phyloP scores from a whole-genome alignment of 1,140 invertebrate species.

The Drosophila sulfurigaster region DNA sequence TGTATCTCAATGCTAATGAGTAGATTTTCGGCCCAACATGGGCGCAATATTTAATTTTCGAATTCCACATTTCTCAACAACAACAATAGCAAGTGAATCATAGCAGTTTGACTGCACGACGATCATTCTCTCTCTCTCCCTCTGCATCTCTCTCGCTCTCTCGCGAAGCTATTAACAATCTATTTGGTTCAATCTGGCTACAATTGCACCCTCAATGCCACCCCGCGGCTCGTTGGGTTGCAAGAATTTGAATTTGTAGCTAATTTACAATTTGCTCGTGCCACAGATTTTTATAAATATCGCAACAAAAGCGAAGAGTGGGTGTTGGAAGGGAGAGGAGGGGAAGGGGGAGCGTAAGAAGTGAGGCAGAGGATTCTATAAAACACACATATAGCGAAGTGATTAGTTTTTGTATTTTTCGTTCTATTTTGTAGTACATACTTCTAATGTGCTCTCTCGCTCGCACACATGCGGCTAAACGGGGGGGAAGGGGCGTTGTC shows the following conservation, averaged over 20 bases:
- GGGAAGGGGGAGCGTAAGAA: not conserved
- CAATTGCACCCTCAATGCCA: slow-evolving; percentile 34
- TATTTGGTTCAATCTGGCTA: slow-evolving; percentile 9
- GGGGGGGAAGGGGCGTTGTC: not conserved
- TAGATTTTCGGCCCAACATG: not conserved
- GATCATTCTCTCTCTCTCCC: not conserved
- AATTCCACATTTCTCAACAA: slow-evolving; percentile 2
- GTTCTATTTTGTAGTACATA: slow-evolving; percentile 3
- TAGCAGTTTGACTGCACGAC: not conserved
- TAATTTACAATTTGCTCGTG: slow-evolving; percentile 73
- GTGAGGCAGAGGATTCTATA: slow-evolving; percentile 45
- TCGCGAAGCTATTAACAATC: not conserved
- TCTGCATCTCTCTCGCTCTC: not conserved
- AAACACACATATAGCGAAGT: slow-evolving; percentile 57
- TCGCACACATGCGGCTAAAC: not conserved
- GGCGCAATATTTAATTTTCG: not conserved
- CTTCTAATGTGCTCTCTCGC: not conserved
- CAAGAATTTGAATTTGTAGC: slow-evolving; percentile 41
- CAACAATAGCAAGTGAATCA: slow-evolving; percentile 10
- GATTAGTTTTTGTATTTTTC: slow-evolving; percentile 50
- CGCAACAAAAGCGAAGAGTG: slow-evolving; percentile 17
- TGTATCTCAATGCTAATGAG: not conserved
- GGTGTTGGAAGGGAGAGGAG: slow-evolving; percentile 6
- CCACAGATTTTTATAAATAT: slow-evolving; percentile 58
- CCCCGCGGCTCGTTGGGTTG: not conserved